phyloP scores from a whole-genome alignment of 2,888 invertebrate genomes.

The Synanthedon andrenaeformis region DNA sequence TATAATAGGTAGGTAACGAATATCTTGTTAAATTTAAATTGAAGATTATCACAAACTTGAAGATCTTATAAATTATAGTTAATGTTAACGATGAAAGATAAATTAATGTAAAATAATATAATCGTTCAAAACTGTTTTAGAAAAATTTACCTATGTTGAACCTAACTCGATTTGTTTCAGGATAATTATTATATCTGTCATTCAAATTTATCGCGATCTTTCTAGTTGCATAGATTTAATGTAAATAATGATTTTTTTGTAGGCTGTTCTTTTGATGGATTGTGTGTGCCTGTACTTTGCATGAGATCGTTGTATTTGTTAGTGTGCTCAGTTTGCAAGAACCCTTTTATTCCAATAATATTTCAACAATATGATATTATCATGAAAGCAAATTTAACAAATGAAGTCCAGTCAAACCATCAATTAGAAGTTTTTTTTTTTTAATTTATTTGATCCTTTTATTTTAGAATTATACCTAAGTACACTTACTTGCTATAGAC shows the following conservation, averaged over 20 bases:
- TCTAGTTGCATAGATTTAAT: constrained; percentile 55
- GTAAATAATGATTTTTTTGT: constrained; percentile 60
- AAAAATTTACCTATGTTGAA: constrained; percentile 69
- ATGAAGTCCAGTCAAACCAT: too few species aligned
- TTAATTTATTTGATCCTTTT: too few species aligned
- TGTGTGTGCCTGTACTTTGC: constrained; percentile 48
- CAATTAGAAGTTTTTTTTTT: constrained; percentile 11
- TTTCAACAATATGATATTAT: too few species aligned
- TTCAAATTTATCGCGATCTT: constrained; percentile 48
- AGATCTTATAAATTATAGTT: constrained; percentile 67
- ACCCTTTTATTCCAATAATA: too few species aligned
- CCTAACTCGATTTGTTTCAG: constrained; percentile 51
- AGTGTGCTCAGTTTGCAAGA: background rate
- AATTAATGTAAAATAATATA: constrained; percentile 54
- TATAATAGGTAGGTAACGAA: constrained; percentile 64
- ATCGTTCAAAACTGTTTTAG: constrained; percentile 66
- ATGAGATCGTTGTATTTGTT: background rate
- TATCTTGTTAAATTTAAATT: constrained; percentile 66
- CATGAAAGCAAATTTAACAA: too few species aligned
- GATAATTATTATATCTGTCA: constrained; percentile 23
- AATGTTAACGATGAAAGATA: constrained; percentile 65
- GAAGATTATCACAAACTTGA: constrained; percentile 61
- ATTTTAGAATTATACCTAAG: too few species aligned
- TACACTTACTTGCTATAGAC: too few species aligned
- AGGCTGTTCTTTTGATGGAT: constrained; percentile 49